Evolutionary conservation across 2,113 vertebrate species (phyloP).

Genomic region (Microcebus tavaratra): DNA sequence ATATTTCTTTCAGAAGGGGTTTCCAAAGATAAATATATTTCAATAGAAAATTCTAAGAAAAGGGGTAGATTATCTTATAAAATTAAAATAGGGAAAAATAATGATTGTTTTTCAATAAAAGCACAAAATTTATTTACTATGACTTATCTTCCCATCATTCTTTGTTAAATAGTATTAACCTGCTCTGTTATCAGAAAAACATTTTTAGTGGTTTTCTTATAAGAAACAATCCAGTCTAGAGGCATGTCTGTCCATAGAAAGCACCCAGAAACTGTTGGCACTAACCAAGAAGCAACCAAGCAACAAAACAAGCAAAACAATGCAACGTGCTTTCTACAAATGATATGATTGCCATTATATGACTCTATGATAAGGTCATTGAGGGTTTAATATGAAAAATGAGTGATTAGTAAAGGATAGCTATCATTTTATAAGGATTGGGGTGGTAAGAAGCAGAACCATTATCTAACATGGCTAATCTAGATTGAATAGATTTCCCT

Average conservation of each 20-base stretch:
- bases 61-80: not conserved
- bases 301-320: not conserved
- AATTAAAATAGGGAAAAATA: not conserved
- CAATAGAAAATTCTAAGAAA: not conserved
- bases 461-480: too few species aligned
- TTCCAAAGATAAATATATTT: not conserved
- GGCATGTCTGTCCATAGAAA: not conserved
- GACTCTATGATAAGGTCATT: not conserved
- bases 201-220: not conserved
- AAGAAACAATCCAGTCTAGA: not conserved
- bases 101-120: not conserved
- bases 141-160: not conserved
- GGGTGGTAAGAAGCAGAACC: fast-evolving
- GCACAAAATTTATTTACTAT: not conserved
- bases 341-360: not conserved
- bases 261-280: not conserved
- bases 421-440: not conserved
- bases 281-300: not conserved
- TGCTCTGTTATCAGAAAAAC: not conserved
- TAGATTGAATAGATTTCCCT: not conserved
- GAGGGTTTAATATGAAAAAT: not conserved
- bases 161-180: not conserved
- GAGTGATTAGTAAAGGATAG: not conserved
- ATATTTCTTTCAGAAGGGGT: not conserved
- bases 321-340: not conserved